These are phyloP conservation scores for Hyperopisus bebe DNA, from an alignment of 2,113 vertebrate species.

Conservation along the genomic window DNA sequence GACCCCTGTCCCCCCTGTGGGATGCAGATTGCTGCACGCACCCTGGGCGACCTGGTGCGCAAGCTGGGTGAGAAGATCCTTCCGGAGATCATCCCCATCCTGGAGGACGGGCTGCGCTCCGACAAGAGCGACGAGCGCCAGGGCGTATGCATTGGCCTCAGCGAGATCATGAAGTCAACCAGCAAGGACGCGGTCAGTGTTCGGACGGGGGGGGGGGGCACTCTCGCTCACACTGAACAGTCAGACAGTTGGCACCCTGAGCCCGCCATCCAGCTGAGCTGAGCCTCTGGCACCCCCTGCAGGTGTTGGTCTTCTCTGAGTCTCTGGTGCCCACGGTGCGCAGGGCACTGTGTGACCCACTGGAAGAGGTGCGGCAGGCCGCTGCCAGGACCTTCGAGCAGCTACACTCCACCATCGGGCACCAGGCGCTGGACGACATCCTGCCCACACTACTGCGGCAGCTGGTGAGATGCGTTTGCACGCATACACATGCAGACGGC, in stretches of 20 bases:
- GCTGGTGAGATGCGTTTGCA: conserved; percentile 66
- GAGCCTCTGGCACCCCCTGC: conserved; percentile 1
- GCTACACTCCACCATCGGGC: conserved; percentile 91
- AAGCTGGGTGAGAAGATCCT: conserved; percentile 98
- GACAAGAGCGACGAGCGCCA: conserved; percentile 94
- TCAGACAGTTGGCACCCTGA: background rate
- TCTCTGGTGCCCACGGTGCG: conserved; percentile 91
- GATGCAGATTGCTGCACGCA: conserved; percentile 87
- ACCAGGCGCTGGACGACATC: conserved; percentile 95
- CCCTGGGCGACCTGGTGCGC: conserved; percentile 88
- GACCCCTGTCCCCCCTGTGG: background rate
- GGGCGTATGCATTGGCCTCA: conserved; percentile 92
- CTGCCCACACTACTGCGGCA: conserved; percentile 86
- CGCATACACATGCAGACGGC: background rate
- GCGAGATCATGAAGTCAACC: conserved; percentile 98
- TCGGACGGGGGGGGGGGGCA: background rate
- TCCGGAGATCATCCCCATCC: conserved; percentile 96
- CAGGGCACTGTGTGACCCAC: conserved; percentile 89
- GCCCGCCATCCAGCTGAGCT: background rate
- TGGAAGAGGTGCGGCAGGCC: conserved; percentile 91
- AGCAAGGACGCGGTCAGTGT: conserved; percentile 88
- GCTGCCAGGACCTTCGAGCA: conserved; percentile 98
- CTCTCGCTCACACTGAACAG: background rate
- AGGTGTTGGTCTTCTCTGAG: conserved; percentile 95
- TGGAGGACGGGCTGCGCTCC: conserved; percentile 86